These are phyloP conservation scores for Epinephelus fuscoguttatus DNA, from an alignment of 2,113 vertebrate genomes.

Conservation along the genomic window DNA sequence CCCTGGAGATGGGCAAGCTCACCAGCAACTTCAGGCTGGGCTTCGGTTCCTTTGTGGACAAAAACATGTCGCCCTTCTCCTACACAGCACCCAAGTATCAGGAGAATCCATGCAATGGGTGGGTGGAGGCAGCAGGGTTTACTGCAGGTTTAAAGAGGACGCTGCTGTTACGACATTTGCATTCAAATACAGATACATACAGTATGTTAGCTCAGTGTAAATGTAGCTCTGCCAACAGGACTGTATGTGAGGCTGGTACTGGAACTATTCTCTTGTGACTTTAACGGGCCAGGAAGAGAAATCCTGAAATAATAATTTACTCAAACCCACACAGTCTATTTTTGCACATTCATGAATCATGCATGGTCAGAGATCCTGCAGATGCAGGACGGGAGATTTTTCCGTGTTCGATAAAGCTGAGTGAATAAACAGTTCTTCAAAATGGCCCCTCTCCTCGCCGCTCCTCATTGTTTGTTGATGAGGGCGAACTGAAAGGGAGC, in stretches of 20 bases:
- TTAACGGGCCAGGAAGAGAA: background rate
- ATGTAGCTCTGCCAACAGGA: background rate
- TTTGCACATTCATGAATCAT: slow-evolving; percentile 30
- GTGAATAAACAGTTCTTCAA: slow-evolving; percentile 1
- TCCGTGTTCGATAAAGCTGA: background rate
- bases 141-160: background rate
- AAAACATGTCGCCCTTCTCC: slow-evolving; percentile 98
- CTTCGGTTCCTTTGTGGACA: slow-evolving; percentile 97
- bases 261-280: background rate
- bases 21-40: slow-evolving; percentile 98
- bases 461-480: slow-evolving; percentile 7
- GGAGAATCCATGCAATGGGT: slow-evolving; percentile 97
- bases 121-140: slow-evolving; percentile 64
- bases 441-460: slow-evolving; percentile 4
- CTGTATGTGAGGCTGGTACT: background rate
- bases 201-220: background rate
- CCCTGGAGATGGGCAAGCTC: slow-evolving; percentile 96
- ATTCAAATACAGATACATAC: too few species aligned
- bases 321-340: background rate
- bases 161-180: background rate
- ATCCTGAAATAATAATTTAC: slow-evolving; percentile 15
- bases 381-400: background rate
- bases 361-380: background rate
- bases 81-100: slow-evolving; percentile 94
- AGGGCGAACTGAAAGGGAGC: slow-evolving; percentile 42